Conservation (phyloP, 1,140 invertebrate genomes). For the Grapholita molesta region DNA sequence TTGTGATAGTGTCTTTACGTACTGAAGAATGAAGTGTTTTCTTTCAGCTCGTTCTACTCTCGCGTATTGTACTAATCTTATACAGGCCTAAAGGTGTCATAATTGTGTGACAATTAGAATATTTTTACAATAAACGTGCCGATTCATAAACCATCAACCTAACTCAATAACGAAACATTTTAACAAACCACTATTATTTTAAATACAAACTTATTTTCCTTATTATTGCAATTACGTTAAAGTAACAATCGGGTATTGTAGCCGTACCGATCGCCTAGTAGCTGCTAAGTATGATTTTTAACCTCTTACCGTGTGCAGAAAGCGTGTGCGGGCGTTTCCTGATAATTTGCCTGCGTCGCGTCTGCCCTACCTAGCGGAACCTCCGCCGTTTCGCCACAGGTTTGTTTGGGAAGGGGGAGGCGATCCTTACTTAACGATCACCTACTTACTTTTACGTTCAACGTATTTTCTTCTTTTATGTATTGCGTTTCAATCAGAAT, state of each 20-base stretch:
- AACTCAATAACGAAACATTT: not conserved
- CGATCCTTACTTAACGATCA: not conserved
- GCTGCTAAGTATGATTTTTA: conserved; percentile 50
- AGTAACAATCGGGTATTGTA: conserved; percentile 23
- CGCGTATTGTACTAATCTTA: too few species aligned
- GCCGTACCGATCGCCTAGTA: conserved; percentile 28
- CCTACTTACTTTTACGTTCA: not conserved
- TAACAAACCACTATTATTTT: not conserved
- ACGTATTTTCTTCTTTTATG: not conserved
- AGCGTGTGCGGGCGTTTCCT: conserved; percentile 56
- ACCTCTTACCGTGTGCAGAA: conserved; percentile 62
- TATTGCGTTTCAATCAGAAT: not conserved
- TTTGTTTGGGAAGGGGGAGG: not conserved
- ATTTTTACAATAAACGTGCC: not conserved
- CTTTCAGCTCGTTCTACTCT: too few species aligned
- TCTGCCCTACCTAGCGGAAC: conserved; percentile 39
- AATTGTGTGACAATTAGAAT: not conserved
- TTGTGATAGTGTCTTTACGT: too few species aligned
- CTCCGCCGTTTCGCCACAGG: conserved; percentile 22
- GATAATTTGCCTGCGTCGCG: conserved; percentile 54
- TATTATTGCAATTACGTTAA: conserved; percentile 14
- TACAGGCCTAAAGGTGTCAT: too few species aligned
- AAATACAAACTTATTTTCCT: conserved; percentile 3
- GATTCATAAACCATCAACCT: not conserved
- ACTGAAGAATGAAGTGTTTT: too few species aligned